phyloP scores from a whole-genome alignment of 1,140 invertebrate genomes.

The Drosophila kepulauana region DNA sequence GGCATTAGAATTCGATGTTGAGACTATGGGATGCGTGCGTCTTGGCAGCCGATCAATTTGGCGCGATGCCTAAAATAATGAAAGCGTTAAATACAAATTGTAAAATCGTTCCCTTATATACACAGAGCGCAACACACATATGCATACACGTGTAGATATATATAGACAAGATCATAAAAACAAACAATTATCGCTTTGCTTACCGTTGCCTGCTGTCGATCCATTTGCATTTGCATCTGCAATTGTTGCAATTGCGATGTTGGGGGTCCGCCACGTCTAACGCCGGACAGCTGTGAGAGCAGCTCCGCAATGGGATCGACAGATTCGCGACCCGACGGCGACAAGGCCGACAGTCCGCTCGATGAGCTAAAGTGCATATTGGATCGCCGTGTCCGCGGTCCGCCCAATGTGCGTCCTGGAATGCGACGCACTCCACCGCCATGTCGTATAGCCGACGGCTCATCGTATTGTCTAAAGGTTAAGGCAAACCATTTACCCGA shows the following conservation, averaged over 20 bases:
- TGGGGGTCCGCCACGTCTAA: slow-evolving; percentile 90
- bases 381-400: slow-evolving; percentile 90
- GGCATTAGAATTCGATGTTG: slow-evolving; percentile 85
- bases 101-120: slow-evolving; percentile 36
- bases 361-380: slow-evolving; percentile 97
- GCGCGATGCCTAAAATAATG: slow-evolving; percentile 88
- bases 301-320: slow-evolving; percentile 97
- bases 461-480: slow-evolving; percentile 89
- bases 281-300: slow-evolving; percentile 95
- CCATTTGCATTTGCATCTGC: slow-evolving; percentile 95
- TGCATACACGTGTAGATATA: neutral
- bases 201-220: slow-evolving; percentile 93
- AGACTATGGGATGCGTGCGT: slow-evolving; percentile 86
- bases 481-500: slow-evolving; percentile 85
- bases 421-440: slow-evolving; percentile 93
- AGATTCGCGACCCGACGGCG: slow-evolving; percentile 94
- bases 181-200: slow-evolving; percentile 51
- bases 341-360: slow-evolving; percentile 91
- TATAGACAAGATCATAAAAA: slow-evolving; percentile 17
- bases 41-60: slow-evolving; percentile 94
- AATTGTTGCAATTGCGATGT: slow-evolving; percentile 94
- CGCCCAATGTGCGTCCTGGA: slow-evolving; percentile 91
- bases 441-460: slow-evolving; percentile 92
- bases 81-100: slow-evolving; percentile 45
- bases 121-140: neutral